A percentile compares a stretch with the other conserved stretches of the same genome.
Evolutionary conservation across 2,888 invertebrate genomes (phyloP).

Genomic region (Tetrapedia diversipes): DNA sequence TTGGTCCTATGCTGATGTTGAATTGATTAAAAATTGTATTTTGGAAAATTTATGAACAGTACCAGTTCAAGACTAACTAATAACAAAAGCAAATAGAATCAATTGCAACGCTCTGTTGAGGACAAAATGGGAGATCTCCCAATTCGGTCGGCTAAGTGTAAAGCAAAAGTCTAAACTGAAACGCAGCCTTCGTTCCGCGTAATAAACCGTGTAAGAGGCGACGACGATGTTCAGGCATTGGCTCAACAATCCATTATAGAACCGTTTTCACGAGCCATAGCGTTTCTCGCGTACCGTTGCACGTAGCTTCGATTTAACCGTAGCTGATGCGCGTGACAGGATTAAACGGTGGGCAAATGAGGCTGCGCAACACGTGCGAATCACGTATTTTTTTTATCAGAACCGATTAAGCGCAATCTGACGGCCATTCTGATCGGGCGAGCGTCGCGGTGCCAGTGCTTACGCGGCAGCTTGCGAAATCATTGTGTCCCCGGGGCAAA

Average conservation of each 20-base stretch:
- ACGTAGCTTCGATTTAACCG: constrained; percentile 30
- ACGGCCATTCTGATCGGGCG: constrained; percentile 66
- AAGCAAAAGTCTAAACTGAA: no score
- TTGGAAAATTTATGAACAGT: no score
- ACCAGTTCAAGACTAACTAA: no score
- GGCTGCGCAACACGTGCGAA: constrained; percentile 53
- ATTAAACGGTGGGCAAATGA: constrained; percentile 63
- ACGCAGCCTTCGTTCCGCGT: no score
- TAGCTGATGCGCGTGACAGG: constrained; percentile 36
- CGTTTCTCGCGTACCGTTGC: not conserved
- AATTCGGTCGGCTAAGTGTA: no score
- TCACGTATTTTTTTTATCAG: constrained; percentile 68
- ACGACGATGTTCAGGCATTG: no score
- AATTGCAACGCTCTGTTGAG: no score
- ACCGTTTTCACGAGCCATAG: not conserved
- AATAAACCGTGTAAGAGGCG: no score
- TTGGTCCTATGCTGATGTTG: no score
- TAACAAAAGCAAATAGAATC: no score
- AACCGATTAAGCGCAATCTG: constrained; percentile 71
- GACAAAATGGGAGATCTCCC: no score
- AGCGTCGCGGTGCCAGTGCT: constrained; percentile 60
- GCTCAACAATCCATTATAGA: not conserved
- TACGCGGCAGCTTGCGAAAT: constrained; percentile 72
- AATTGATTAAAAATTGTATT: no score
- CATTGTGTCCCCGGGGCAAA: constrained; percentile 69